Base-by-base conservation (phyloP, 1,140 invertebrate genomes). In the Panonychus citri region DNA sequence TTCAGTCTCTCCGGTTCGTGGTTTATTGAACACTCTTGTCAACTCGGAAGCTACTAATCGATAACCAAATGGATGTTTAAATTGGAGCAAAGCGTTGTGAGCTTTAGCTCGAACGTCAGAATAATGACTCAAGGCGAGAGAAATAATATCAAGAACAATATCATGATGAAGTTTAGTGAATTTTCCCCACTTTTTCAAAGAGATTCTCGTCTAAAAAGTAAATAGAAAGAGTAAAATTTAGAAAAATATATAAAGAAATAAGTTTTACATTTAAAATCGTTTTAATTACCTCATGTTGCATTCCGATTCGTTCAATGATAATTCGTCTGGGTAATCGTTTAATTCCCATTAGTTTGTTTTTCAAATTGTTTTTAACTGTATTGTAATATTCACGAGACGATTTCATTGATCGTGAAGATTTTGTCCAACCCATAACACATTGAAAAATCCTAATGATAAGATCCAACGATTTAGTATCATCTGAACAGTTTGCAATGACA, bases 401-500 rank as follows among this genome's bases (percentile, higher is more conserved):
- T 57, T 78, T 73, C 63, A 77, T 74, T 10, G 19, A 46, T 3
- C n/a, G 42, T 74, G 69, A 39, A 73, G 68, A 46, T 70, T 69
- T 26, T 65, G 56, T n/a, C 67, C 65, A 26, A 72, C 70, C 64
- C 73, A 71, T 59, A 75, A 76, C 53, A 79, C 70, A 43, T 52
- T 74, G 71, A 70, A 76, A 80, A 57, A 81, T 77, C 76, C 66
- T 67, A 51, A 81, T 73, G 24, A 85, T 66, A 57, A 68, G 66
- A 57, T 73, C 72, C 26, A 84, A 71, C 57, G 79, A 78, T 62
- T 81, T 81, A 0, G 79, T 84, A 66, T 87, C 81, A 66, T 85
- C 82, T 66, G 81, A 79, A 55, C 71, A 69, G 48, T 72, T 69
- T 39, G 72, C 67, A n/a, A 80, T 65, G 59, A 83, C 71, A 59